Percentiles rank a stretch among this genome's conserved stretches.
Evolutionary conservation across 2,113 vertebrate genomes (phyloP).

Genomic region (Harpagus bidentatus): DNA sequence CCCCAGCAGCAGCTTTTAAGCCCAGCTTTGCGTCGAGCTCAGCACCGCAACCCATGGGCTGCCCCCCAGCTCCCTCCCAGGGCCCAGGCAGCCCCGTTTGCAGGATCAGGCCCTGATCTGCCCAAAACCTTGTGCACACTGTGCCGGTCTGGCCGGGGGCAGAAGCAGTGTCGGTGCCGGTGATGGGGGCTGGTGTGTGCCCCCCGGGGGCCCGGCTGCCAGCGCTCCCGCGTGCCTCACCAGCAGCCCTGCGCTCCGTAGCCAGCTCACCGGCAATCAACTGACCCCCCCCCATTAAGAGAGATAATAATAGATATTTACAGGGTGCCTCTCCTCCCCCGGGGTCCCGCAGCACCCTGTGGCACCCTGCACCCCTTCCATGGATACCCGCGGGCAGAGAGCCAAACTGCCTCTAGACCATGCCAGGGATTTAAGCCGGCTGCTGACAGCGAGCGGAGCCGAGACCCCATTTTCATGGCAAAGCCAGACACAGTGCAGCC

Average conservation of each 20-base stretch:
- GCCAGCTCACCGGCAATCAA: rapidly evolving
- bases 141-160: background rate
- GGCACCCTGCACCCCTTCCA: background rate
- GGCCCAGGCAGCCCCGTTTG: rapidly evolving
- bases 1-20: background rate
- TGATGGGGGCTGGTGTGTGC: background rate
- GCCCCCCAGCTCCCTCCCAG: background rate
- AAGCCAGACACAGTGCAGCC: rapidly evolving
- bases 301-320: rapidly evolving
- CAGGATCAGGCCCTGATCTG: background rate
- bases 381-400: background rate
- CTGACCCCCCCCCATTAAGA: no score
- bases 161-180: rapidly evolving
- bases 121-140: rapidly evolving
- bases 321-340: rapidly evolving
- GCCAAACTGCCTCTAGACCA: rapidly evolving
- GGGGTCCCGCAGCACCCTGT: rapidly evolving
- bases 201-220: background rate
- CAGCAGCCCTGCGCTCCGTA: background rate
- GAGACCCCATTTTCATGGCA: background rate
- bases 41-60: background rate
- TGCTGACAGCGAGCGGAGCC: rapidly evolving
- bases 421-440: rapidly evolving
- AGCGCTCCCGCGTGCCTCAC: rapidly evolving
- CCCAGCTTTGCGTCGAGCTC: background rate